phyloP scores from a whole-genome alignment of 2,888 invertebrate genomes.

The Monopis laevigella region DNA sequence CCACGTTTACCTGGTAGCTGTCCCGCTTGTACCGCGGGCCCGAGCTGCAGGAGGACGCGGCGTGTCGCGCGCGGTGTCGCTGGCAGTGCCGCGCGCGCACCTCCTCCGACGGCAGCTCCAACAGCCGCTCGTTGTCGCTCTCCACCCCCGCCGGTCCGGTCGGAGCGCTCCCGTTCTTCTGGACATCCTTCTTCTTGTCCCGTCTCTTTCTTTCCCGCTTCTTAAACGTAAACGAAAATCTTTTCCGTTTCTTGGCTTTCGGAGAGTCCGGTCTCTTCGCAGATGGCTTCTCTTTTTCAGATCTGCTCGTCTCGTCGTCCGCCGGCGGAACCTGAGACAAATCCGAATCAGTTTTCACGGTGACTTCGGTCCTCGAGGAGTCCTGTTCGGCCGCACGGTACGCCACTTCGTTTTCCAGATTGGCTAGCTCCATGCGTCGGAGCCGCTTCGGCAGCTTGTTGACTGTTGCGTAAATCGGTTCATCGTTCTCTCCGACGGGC shows the following conservation, averaged over 20 bases:
- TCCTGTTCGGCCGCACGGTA: conserved; percentile 51
- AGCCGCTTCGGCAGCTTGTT: conserved; percentile 61
- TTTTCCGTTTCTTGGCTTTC: conserved; percentile 55
- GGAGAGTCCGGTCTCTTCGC: conserved; percentile 51
- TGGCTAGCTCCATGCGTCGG: conserved; percentile 52
- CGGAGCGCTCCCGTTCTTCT: conserved; percentile 39
- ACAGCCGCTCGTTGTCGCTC: conserved; percentile 56
- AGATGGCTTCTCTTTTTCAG: conserved; percentile 51
- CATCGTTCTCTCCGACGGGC: conserved; percentile 57
- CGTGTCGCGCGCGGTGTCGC: conserved; percentile 45
- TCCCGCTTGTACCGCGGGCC: conserved; percentile 64
- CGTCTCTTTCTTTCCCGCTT: conserved; percentile 55
- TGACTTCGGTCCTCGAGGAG: conserved; percentile 48
- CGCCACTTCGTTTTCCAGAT: conserved; percentile 57
- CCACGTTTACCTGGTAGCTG: conserved; percentile 64
- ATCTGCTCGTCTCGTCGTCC: conserved; percentile 56
- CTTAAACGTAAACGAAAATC: conserved; percentile 56
- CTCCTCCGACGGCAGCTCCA: conserved; percentile 40
- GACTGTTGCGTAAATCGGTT: conserved; percentile 61
- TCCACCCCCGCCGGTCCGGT: conserved; percentile 40
- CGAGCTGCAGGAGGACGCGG: conserved; percentile 51
- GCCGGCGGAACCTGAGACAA: conserved; percentile 48
- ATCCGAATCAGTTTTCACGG: conserved; percentile 46
- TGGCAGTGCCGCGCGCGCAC: conserved; percentile 44
- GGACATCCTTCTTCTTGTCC: conserved; percentile 48